Percentiles rank a stretch among this genome's conserved stretches.
Evolutionary conservation across 2,113 vertebrate genomes (phyloP).

Genomic region (Hyaena hyaena): DNA sequence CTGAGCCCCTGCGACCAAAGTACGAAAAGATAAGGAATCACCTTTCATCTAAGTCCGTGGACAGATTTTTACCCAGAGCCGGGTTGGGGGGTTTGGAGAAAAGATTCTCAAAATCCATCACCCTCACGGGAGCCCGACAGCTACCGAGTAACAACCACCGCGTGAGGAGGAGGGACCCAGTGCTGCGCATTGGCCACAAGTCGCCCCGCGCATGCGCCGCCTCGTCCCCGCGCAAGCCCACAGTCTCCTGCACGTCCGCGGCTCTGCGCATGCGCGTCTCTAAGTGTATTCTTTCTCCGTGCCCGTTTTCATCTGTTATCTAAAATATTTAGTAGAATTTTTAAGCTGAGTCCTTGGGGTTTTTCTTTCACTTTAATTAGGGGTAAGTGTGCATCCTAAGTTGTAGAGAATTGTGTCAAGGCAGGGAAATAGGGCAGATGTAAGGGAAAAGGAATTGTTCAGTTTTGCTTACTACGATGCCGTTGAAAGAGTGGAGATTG

Average conservation of each 20-base stretch:
- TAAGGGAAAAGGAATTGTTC: background rate
- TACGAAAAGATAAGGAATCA: background rate
- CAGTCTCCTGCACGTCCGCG: fast-evolving
- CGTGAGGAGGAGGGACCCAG: fast-evolving
- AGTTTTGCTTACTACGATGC: background rate
- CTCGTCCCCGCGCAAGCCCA: fast-evolving
- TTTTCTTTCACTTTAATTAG: background rate
- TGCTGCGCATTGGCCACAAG: fast-evolving
- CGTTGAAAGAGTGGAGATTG: background rate
- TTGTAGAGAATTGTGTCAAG: background rate
- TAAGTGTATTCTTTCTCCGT: fast-evolving
- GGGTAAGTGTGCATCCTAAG: background rate
- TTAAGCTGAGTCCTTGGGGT: background rate
- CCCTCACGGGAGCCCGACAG: fast-evolving
- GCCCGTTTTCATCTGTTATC: fast-evolving
- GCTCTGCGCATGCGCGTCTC: background rate
- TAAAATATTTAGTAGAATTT: fast-evolving
- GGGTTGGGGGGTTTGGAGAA: conserved; percentile 98
- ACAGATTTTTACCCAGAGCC: conserved; percentile 94
- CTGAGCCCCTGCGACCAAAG: background rate
- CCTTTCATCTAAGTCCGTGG: conserved; percentile 35
- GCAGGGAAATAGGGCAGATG: background rate
- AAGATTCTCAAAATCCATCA: conserved; percentile 98
- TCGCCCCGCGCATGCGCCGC: background rate
- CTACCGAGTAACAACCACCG: fast-evolving